A percentile compares a stretch with the other conserved stretches of the same genome.
Evolutionary conservation across 2,797 vertebrate genomes (phyloP).

Genomic region (Arnoldichthys spilopterus): DNA sequence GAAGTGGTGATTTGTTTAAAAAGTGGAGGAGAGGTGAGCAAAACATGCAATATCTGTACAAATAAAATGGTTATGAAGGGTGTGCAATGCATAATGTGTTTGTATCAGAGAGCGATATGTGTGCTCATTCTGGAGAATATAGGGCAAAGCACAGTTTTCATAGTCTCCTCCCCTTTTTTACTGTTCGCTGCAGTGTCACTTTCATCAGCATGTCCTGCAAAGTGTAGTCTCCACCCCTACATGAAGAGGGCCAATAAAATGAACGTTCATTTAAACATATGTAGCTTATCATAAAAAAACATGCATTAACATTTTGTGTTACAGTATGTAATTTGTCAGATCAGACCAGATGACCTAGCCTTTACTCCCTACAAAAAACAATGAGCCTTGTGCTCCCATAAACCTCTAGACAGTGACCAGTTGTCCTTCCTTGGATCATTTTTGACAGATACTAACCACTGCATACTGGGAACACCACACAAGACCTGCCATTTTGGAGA

Average conservation of each 20-base stretch:
- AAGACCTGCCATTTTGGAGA: too few relatives aligned
- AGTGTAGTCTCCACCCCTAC: constrained; percentile 5
- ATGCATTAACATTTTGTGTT: too few relatives aligned
- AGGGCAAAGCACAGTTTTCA: constrained; percentile 3
- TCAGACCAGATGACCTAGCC: too few relatives aligned
- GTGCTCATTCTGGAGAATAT: constrained; percentile 23
- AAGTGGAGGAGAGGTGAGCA: background rate
- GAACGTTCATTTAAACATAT: constrained; percentile 16
- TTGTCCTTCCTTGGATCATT: too few relatives aligned
- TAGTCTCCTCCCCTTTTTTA: background rate
- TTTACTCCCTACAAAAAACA: too few relatives aligned
- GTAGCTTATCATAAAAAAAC: too few relatives aligned
- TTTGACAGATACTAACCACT: too few relatives aligned
- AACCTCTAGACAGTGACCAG: too few relatives aligned
- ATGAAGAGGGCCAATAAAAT: constrained; percentile 11
- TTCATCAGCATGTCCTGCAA: constrained; percentile 10
- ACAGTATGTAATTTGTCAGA: too few relatives aligned
- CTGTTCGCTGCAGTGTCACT: constrained; percentile 7
- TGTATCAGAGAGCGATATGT: background rate
- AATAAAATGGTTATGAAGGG: background rate
- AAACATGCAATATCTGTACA: background rate
- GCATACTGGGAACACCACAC: too few relatives aligned
- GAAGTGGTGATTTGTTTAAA: background rate
- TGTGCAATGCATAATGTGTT: background rate
- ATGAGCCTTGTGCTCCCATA: too few relatives aligned